Evolutionary conservation across 2,113 vertebrate genomes (phyloP).

Genomic region (Helogale parvula): DNA sequence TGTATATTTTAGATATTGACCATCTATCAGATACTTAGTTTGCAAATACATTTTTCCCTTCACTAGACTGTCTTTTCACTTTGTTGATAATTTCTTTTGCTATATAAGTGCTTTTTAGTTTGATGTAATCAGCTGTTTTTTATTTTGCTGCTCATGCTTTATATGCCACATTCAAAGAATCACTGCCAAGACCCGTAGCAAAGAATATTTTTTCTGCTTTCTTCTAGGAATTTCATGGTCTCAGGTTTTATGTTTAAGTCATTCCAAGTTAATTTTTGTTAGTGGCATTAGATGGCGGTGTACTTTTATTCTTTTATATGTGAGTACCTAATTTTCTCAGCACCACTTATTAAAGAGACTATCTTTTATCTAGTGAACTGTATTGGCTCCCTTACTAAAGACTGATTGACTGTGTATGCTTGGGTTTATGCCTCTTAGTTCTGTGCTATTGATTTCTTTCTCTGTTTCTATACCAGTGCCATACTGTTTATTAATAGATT

Average conservation of each 20-base stretch:
- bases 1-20: background rate
- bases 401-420: background rate
- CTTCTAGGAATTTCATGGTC: background rate
- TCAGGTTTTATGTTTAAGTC: background rate
- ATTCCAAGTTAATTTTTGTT: background rate
- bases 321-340: background rate
- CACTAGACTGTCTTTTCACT: background rate
- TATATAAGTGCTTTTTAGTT: background rate
- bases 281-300: background rate
- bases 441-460: background rate
- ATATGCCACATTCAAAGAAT: background rate
- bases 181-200: background rate
- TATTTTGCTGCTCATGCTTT: background rate
- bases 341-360: background rate
- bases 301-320: background rate
- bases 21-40: background rate
- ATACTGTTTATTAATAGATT: background rate
- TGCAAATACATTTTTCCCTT: background rate
- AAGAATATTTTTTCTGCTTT: background rate
- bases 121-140: background rate
- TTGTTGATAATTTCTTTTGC: background rate
- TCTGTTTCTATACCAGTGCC: background rate
- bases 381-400: background rate
- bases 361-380: background rate
- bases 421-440: background rate